Percentiles rank a stretch among this genome's conserved stretches.
Conservation (phyloP, 2,797 vertebrate species). For the Chiloscyllium punctatum region DNA sequence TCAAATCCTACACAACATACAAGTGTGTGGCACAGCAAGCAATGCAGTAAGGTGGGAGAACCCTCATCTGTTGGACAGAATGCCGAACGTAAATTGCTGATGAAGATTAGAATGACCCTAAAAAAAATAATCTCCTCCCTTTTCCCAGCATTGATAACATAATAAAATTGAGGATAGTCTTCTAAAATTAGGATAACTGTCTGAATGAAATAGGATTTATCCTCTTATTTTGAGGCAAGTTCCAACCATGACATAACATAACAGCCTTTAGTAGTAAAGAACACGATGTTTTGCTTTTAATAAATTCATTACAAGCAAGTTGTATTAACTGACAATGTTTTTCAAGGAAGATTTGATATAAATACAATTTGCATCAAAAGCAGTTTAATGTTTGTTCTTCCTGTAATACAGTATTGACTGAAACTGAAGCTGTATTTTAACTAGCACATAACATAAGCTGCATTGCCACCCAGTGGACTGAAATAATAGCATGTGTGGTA, state of each 20-base stretch:
- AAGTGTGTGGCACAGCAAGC: background rate
- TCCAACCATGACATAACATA: background rate
- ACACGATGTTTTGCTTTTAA: background rate
- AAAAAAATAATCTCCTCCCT: background rate
- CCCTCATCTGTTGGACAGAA: background rate
- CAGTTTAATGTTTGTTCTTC: background rate
- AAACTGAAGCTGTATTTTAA: background rate
- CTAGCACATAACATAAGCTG: conserved; percentile 4
- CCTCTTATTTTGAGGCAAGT: background rate
- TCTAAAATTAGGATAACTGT: background rate
- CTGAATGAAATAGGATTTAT: background rate
- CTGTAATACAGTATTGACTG: background rate
- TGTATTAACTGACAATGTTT: background rate
- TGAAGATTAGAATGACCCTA: background rate
- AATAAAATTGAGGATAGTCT: background rate
- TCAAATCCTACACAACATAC: background rate
- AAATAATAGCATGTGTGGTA: background rate
- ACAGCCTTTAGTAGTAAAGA: background rate
- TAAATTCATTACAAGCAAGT: background rate
- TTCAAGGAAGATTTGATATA: background rate
- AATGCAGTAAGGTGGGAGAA: background rate
- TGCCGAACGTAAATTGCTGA: background rate
- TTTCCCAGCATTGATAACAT: background rate
- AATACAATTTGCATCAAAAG: background rate
- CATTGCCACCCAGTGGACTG: conserved; percentile 18